Conservation (phyloP, 1,140 invertebrate species). For the Bradysia coprophila region DNA sequence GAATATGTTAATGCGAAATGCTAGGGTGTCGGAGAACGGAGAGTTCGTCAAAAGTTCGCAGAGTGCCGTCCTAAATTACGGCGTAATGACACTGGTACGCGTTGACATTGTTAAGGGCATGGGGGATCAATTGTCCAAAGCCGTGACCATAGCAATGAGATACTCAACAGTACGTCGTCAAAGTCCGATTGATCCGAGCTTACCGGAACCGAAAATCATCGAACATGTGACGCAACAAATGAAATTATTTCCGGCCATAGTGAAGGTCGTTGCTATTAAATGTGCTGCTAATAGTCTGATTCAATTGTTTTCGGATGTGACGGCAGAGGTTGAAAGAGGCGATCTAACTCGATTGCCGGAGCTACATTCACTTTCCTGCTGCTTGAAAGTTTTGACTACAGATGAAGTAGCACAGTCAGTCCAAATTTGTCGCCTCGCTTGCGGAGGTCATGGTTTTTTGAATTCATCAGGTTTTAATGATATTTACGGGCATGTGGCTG, state of each 20-base stretch:
- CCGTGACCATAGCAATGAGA: slow-evolving; percentile 64
- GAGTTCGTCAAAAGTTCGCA: slow-evolving; percentile 70
- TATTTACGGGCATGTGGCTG: slow-evolving; percentile 62
- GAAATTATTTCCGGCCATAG: slow-evolving; percentile 69
- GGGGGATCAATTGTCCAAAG: slow-evolving; percentile 53
- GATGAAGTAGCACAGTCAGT: slow-evolving; percentile 49
- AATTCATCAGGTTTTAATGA: slow-evolving; percentile 67
- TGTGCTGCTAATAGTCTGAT: slow-evolving; percentile 55
- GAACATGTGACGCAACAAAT: slow-evolving; percentile 88
- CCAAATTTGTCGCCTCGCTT: slow-evolving; percentile 61
- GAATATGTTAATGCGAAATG: slow-evolving; percentile 89
- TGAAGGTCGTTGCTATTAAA: slow-evolving; percentile 57
- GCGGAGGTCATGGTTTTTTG: slow-evolving; percentile 90
- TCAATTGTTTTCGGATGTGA: slow-evolving; percentile 65
- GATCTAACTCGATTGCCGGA: slow-evolving; percentile 79
- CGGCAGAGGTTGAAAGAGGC: slow-evolving; percentile 54
- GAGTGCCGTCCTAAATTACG: slow-evolving; percentile 81
- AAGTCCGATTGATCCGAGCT: slow-evolving; percentile 62
- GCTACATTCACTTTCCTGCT: no score
- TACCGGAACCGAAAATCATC: slow-evolving; percentile 72
- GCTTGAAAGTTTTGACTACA: slow-evolving; percentile 73
- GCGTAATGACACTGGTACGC: slow-evolving; percentile 86
- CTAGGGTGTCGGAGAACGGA: slow-evolving; percentile 69
- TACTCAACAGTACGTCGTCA: slow-evolving; percentile 83
- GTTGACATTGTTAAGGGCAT: slow-evolving; percentile 59